phyloP scores from a whole-genome alignment of 2,797 vertebrate genomes.

The Coreius guichenoti region DNA sequence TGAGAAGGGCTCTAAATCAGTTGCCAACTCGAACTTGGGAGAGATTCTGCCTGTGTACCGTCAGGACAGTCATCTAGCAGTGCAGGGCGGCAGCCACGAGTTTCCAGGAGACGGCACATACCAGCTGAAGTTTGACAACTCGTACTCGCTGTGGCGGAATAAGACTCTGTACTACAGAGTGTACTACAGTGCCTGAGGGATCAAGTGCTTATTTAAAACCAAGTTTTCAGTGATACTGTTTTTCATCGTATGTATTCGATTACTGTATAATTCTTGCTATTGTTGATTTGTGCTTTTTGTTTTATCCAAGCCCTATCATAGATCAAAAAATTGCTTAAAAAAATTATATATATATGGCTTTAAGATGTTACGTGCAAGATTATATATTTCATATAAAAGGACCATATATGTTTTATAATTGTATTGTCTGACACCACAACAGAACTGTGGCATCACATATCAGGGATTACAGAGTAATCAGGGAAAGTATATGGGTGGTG shows the following conservation, averaged over 20 bases:
- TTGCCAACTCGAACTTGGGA: constrained; percentile 84
- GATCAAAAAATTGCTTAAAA: constrained; percentile 46
- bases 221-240: constrained; percentile 76
- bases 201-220: constrained; percentile 51
- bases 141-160: constrained; percentile 96
- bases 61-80: constrained; percentile 91
- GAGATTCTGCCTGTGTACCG: constrained; percentile 94
- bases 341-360: constrained; percentile 49
- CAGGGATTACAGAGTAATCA: constrained; percentile 67
- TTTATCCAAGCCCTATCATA: constrained; percentile 42
- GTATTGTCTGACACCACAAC: constrained; percentile 57
- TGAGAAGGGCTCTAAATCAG: constrained; percentile 89
- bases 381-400: constrained; percentile 63
- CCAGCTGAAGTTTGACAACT: constrained; percentile 97
- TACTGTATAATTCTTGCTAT: constrained; percentile 50
- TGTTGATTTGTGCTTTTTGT: constrained; percentile 51
- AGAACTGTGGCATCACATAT: constrained; percentile 71
- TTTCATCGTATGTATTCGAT: constrained; percentile 69
- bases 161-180: constrained; percentile 98
- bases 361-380: constrained; percentile 60
- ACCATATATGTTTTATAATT: constrained; percentile 64
- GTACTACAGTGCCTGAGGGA: constrained; percentile 91
- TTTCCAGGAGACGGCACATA: constrained; percentile 98
- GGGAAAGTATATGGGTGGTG: constrained; percentile 52
- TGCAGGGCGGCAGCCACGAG: constrained; percentile 92